phyloP scores from a whole-genome alignment of 2,888 invertebrate genomes.

The Drosophila kuntzei region DNA sequence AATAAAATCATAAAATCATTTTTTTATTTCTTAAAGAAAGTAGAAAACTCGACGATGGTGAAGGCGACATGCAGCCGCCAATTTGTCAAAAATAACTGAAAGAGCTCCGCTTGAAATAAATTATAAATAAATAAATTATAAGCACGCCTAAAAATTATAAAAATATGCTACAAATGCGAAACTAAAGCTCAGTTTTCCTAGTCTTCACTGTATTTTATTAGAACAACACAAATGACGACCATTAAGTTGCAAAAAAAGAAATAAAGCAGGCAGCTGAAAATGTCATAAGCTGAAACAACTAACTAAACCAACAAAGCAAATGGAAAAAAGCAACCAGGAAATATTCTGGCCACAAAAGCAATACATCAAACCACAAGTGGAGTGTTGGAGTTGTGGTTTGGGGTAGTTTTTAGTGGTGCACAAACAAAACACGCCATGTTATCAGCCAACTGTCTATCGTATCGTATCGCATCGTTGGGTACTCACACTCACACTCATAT shows the following conservation, averaged over 20 bases:
- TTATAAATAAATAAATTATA: too few relatives aligned
- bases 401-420: slow-evolving; percentile 16
- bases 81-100: too few relatives aligned
- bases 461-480: slow-evolving; percentile 11
- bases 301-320: slow-evolving; percentile 32
- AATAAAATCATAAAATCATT: too few relatives aligned
- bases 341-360: slow-evolving; percentile 12
- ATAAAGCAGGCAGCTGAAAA: slow-evolving; percentile 23
- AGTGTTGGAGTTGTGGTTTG: slow-evolving; percentile 1
- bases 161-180: too few relatives aligned
- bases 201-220: slow-evolving; percentile 50
- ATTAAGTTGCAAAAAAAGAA: slow-evolving; percentile 40
- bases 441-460: slow-evolving; percentile 24
- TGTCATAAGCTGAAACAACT: slow-evolving; percentile 42
- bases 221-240: slow-evolving; percentile 38
- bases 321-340: neutral
- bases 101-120: too few relatives aligned
- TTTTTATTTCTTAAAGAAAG: too few relatives aligned
- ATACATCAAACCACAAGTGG: slow-evolving; percentile 34
- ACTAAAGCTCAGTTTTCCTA: neutral
- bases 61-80: too few relatives aligned
- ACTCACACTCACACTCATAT: slow-evolving; percentile 9
- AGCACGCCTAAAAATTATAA: too few relatives aligned
- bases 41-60: too few relatives aligned
- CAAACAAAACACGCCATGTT: slow-evolving; percentile 38